Evolutionary conservation across 2,797 vertebrate genomes (phyloP), one percentile per base, ranked within the genome.

Genomic region (Sebastes diaconus): DNA sequence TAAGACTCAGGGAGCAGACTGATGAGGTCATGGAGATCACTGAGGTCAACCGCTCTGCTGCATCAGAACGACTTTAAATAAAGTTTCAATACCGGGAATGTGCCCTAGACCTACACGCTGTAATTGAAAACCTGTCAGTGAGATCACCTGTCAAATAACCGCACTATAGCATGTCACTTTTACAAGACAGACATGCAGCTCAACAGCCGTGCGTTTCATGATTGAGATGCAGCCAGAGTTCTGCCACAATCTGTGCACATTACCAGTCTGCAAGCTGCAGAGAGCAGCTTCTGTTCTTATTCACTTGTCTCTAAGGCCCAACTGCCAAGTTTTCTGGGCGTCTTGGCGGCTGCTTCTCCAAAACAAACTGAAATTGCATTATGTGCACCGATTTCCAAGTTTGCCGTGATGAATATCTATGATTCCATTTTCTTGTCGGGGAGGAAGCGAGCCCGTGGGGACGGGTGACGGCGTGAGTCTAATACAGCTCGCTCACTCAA

Each of bases 161-260:
- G 18, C 25, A 18, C 14, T 46, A 20, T 46, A 20, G 55, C 8
- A 9, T 57, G 73, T 68, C 68, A 55, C 13, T 86, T 50, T 79
- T 39, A 55, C 34, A 65, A 72, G 81, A 89, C 73, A 70, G 75
- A 80, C 86, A 63, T 32, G 80, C 16, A 79, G 80, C 86, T 88
- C 75, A 76, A 64, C 79, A 81, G 76, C 80, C 67, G n/a, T 9
- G 83, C 22, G 74, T 77, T 75, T 64, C 32, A 27, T 81, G 84
- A 91, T 85, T 90, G 89, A 91, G 89, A 92, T 79, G 88, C 91
- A 89, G 90, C 84, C 89, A 60, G 83, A 72, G 75, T 87, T 92
- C 84, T 83, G 80, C 86, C 83, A 86, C 92, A 92, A 93, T 93
- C 93, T 93, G 92, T 90, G 91, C 91, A 80, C 84, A 85, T 84